Conservation (phyloP, 2,113 vertebrate genomes). For the Athene noctua region DNA sequence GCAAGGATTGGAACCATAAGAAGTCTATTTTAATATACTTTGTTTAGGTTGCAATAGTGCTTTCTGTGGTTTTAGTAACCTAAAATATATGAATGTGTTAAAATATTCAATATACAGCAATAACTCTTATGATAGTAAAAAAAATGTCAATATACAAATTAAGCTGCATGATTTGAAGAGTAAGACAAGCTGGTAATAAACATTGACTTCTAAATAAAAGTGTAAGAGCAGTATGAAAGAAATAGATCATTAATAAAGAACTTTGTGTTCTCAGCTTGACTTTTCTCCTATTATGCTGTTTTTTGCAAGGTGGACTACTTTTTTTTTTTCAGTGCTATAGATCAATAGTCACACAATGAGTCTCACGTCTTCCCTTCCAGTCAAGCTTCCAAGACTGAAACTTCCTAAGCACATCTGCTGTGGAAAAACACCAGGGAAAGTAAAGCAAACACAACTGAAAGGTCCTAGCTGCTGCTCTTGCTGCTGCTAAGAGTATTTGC, state of each 20-base stretch:
- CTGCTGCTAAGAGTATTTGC: constrained; percentile 54
- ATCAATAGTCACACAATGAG: not conserved
- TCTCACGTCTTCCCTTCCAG: not conserved
- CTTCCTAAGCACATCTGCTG: constrained; percentile 71
- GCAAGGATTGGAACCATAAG: not conserved
- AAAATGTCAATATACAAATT: not conserved
- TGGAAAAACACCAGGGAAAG: constrained; percentile 56
- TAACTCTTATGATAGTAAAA: not conserved
- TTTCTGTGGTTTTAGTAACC: not conserved
- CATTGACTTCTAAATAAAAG: not conserved
- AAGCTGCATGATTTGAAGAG: not conserved
- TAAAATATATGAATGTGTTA: not conserved
- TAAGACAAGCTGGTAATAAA: not conserved
- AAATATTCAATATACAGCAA: not conserved
- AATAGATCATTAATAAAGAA: not conserved
- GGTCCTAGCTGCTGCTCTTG: constrained; percentile 59
- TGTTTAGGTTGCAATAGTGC: not conserved
- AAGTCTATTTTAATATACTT: not conserved
- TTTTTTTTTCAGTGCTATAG: not conserved
- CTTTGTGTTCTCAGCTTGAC: not conserved
- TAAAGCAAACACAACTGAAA: constrained; percentile 63
- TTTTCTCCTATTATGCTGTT: not conserved
- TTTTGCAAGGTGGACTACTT: not conserved
- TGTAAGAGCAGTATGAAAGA: not conserved
- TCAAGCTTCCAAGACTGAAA: constrained; percentile 50